Evolutionary conservation across 2,797 vertebrate species (phyloP).

Genomic region (Pitangus sulphuratus): DNA sequence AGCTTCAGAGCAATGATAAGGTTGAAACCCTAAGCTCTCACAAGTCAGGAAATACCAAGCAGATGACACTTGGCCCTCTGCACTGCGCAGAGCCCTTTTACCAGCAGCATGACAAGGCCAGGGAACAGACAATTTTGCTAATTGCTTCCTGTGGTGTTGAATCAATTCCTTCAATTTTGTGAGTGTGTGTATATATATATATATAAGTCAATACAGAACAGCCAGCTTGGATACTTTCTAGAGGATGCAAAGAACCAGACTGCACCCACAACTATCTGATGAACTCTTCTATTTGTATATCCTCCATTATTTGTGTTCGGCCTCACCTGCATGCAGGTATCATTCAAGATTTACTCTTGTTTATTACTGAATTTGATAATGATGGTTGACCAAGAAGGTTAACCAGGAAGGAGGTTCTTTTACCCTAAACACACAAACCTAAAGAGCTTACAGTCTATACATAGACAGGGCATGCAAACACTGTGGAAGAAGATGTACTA

Average conservation of each 20-base stretch:
- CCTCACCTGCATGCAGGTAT: background rate
- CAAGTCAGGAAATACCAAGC: conserved; percentile 51
- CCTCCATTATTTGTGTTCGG: background rate
- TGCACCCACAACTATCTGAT: background rate
- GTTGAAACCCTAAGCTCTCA: conserved; percentile 1
- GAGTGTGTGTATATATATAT: background rate
- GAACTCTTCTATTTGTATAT: background rate
- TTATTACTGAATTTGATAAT: background rate
- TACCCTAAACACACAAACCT: background rate
- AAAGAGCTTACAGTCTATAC: background rate
- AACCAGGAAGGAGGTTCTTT: background rate
- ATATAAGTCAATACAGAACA: background rate
- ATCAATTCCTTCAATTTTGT: background rate
- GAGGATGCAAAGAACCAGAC: background rate
- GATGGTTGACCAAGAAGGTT: background rate
- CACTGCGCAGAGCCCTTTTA: background rate
- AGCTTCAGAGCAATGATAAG: conserved; percentile 38
- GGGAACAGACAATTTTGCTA: background rate
- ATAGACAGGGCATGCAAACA: background rate
- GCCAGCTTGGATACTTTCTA: background rate
- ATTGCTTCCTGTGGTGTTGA: background rate
- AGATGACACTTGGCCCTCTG: conserved; percentile 14
- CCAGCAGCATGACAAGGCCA: background rate
- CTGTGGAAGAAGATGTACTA: background rate
- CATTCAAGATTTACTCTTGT: background rate